These are phyloP conservation scores for Zaprionus davidi DNA, from an alignment of 1,140 invertebrate genomes.

Conservation along the genomic window DNA sequence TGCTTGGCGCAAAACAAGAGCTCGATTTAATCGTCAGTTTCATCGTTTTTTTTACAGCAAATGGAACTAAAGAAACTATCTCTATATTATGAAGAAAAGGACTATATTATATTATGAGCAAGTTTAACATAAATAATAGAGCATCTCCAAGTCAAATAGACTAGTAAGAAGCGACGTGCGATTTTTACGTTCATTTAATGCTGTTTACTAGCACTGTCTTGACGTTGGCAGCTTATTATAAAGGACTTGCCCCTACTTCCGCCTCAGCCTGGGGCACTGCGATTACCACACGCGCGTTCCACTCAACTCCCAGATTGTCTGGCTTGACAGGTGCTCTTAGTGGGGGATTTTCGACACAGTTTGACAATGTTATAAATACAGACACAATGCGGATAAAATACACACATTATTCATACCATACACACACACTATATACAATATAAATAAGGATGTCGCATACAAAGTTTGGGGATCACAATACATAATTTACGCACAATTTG, in stretches of 20 bases:
- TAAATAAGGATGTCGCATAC: not conserved
- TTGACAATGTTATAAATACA: conserved; percentile 25
- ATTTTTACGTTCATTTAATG: conserved; percentile 17
- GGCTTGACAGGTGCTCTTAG: conserved; percentile 37
- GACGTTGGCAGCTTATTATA: conserved; percentile 16
- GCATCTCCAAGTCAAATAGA: not conserved
- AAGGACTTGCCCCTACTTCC: not conserved
- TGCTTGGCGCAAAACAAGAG: not conserved
- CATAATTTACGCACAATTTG: conserved; percentile 71
- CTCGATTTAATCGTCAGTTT: not conserved
- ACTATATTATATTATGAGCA: not conserved
- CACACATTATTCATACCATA: not conserved
- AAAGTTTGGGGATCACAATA: conserved; percentile 40
- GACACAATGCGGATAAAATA: not conserved
- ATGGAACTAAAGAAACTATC: not conserved
- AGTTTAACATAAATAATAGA: not conserved
- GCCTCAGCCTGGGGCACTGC: not conserved
- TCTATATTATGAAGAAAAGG: not conserved
- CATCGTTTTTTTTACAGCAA: not conserved
- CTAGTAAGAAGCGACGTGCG: not conserved
- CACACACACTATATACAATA: conserved; percentile 14
- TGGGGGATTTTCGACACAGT: conserved; percentile 28
- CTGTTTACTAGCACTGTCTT: conserved; percentile 26
- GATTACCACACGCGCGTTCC: not conserved
- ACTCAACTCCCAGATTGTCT: not conserved